Evolutionary conservation across 2,888 invertebrate genomes (phyloP).

Genomic region (Lithophane ornitopus): DNA sequence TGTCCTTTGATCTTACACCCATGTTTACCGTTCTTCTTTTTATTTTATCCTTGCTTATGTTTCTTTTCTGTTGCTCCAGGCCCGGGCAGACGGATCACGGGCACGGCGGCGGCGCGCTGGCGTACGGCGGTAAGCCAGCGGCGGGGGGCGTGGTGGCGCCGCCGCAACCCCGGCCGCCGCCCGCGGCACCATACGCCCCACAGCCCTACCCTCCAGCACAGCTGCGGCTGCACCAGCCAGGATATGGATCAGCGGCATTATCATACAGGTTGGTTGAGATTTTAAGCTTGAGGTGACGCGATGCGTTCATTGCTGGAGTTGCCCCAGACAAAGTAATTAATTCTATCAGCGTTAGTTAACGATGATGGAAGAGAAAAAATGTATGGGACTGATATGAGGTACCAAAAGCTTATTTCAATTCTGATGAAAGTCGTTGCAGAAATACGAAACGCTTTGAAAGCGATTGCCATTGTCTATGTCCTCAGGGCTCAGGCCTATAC

Average conservation of each 20-base stretch:
- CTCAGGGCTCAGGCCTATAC: not conserved
- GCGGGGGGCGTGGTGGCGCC: constrained; percentile 82
- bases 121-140: constrained; percentile 87
- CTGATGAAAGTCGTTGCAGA: not conserved
- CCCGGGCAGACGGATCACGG: constrained; percentile 89
- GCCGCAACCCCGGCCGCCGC: constrained; percentile 84
- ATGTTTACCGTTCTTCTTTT: not conserved
- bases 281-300: not conserved
- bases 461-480: not conserved
- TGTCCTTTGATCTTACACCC: not conserved
- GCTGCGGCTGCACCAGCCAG: constrained; percentile 87
- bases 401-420: not conserved
- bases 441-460: no score
- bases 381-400: no score
- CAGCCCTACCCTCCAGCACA: constrained; percentile 83
- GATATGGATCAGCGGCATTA: constrained; percentile 87
- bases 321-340: not conserved
- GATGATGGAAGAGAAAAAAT: not conserved
- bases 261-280: constrained; percentile 81
- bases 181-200: constrained; percentile 85
- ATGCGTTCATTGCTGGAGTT: not conserved
- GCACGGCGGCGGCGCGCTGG: constrained; percentile 85
- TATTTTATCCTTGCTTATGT: constrained; percentile 12
- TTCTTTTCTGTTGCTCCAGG: constrained; percentile 73
- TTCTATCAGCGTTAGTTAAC: not conserved